These are phyloP conservation scores for Coboldia fuscipes DNA, from an alignment of 1,140 invertebrate species.

Conservation along the genomic window DNA sequence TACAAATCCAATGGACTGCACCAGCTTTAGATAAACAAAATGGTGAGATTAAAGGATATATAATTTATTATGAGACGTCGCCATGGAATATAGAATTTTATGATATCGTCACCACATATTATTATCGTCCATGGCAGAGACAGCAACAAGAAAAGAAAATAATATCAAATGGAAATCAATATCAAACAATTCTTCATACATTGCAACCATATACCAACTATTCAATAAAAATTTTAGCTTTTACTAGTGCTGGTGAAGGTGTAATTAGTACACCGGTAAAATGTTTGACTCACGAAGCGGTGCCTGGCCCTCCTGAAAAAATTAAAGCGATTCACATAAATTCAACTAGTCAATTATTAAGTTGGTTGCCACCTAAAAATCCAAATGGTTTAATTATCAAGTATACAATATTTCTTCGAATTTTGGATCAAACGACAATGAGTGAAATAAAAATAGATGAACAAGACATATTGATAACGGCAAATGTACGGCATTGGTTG, in stretches of 20 bases:
- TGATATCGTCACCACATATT: too few species aligned
- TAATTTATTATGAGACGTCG: constrained; percentile 52
- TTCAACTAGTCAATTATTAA: constrained; percentile 46
- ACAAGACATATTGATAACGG: constrained; percentile 13
- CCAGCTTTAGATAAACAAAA: constrained; percentile 43
- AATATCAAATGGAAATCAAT: too few species aligned
- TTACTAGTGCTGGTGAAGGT: constrained; percentile 55
- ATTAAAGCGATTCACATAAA: constrained; percentile 49
- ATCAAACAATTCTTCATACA: constrained; percentile 32
- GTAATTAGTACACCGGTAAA: constrained; percentile 39
- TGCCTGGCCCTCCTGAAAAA: constrained; percentile 44
- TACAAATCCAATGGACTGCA: constrained; percentile 54
- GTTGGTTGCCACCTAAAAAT: constrained; percentile 49
- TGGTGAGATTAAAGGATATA: constrained; percentile 61
- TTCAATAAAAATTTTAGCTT: constrained; percentile 58
- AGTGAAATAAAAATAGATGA: constrained; percentile 6
- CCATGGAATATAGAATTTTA: too few species aligned
- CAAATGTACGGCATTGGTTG: constrained; percentile 28
- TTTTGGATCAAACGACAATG: constrained; percentile 25
- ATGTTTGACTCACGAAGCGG: constrained; percentile 51
- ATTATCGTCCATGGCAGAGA: constrained; percentile 32
- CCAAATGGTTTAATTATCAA: constrained; percentile 52
- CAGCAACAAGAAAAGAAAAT: constrained; percentile 1
- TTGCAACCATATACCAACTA: constrained; percentile 50
- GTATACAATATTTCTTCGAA: constrained; percentile 49